phyloP scores from a whole-genome alignment of 2,797 vertebrate species.

The Catharus ustulatus region DNA sequence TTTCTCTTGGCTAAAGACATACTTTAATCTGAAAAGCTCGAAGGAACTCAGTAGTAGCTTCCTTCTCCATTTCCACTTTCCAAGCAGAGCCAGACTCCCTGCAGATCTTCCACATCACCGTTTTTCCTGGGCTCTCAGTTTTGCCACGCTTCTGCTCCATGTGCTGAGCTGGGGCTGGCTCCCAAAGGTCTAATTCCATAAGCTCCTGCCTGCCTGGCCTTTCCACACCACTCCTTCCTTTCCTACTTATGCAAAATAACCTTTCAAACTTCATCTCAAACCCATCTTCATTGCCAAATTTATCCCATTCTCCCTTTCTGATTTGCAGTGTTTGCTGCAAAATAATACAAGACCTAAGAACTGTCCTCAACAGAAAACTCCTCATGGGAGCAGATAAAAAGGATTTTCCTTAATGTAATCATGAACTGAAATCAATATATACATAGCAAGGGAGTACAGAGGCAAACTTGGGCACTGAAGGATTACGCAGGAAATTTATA shows the following conservation, averaged over 20 bases:
- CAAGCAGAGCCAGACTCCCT: background rate
- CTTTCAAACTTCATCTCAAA: background rate
- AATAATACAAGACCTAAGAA: background rate
- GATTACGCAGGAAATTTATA: background rate
- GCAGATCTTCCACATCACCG: fast-evolving
- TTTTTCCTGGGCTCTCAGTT: background rate
- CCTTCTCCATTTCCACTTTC: background rate
- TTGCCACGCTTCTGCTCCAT: background rate
- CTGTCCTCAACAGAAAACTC: background rate
- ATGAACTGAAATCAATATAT: background rate
- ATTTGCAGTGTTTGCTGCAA: background rate
- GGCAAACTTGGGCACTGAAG: background rate
- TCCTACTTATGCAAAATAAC: background rate
- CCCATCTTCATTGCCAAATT: background rate
- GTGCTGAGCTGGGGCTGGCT: background rate
- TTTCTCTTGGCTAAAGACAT: background rate
- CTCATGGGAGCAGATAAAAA: background rate
- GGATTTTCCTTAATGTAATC: background rate
- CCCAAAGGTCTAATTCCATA: background rate
- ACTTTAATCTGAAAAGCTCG: background rate
- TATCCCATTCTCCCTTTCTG: background rate
- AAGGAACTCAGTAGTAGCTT: background rate
- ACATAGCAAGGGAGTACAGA: background rate
- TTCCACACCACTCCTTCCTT: fast-evolving
- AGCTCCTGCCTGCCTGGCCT: background rate